phyloP scores from a whole-genome alignment of 2,888 invertebrate genomes.

The Calameuta filiformis region DNA sequence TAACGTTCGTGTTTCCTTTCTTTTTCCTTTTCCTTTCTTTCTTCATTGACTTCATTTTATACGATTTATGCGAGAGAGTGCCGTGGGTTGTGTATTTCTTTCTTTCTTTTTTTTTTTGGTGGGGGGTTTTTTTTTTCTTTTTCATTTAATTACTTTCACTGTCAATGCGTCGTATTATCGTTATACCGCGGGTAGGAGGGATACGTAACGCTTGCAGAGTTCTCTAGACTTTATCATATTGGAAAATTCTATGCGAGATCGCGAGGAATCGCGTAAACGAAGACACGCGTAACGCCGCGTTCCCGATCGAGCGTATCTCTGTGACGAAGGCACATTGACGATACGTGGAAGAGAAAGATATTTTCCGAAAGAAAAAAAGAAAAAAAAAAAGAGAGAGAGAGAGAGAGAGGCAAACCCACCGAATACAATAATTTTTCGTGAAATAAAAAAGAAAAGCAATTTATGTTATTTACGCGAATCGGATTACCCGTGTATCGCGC shows the following conservation, averaged over 20 bases:
- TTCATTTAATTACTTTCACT: conserved; percentile 17
- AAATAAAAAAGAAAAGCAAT: neutral
- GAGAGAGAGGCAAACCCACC: neutral
- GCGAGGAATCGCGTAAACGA: neutral
- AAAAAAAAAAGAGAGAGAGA: too few relatives aligned
- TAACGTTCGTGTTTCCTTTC: neutral
- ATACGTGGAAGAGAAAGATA: neutral
- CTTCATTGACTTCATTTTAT: conserved; percentile 12
- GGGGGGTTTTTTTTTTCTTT: conserved; percentile 12
- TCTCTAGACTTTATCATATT: neutral
- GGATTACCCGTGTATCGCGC: neutral
- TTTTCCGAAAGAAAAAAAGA: too few relatives aligned
- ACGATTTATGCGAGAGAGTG: conserved; percentile 13
- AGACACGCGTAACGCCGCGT: neutral
- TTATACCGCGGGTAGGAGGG: neutral
- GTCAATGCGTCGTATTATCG: conserved; percentile 17
- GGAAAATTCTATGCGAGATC: neutral
- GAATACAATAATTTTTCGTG: neutral
- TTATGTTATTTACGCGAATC: neutral
- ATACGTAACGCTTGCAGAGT: neutral
- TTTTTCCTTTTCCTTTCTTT: conserved; percentile 12
- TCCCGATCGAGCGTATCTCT: neutral
- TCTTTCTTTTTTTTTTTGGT: too few relatives aligned
- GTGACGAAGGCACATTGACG: neutral
- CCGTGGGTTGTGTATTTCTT: neutral